Evolutionary conservation across 1,140 invertebrate genomes (phyloP).

Genomic region (Wasmannia auropunctata): DNA sequence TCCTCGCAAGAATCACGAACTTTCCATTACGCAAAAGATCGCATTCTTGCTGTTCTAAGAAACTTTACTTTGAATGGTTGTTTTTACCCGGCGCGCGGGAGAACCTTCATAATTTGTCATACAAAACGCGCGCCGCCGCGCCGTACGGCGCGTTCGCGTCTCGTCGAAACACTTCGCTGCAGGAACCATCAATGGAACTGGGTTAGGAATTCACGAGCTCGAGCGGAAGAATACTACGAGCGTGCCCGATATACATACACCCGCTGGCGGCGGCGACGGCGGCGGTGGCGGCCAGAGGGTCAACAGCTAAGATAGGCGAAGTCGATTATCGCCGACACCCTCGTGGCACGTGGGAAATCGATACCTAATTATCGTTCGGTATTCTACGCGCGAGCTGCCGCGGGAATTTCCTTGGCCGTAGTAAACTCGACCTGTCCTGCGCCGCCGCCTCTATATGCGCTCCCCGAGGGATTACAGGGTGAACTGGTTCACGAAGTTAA

Average conservation of each 20-base stretch:
- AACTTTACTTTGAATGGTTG: slow-evolving; percentile 12
- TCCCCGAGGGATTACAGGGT: slow-evolving; percentile 38
- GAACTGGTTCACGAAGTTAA: slow-evolving; percentile 58
- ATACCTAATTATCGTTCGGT: slow-evolving; percentile 61
- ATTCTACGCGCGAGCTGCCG: slow-evolving; percentile 53
- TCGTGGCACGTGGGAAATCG: slow-evolving; percentile 50
- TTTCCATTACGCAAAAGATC: neutral
- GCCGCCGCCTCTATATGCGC: slow-evolving; percentile 11
- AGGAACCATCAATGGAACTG: slow-evolving; percentile 42
- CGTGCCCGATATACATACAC: neutral
- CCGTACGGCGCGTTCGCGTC: neutral
- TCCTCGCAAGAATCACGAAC: slow-evolving; percentile 24
- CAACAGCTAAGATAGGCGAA: slow-evolving; percentile 50
- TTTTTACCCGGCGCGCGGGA: neutral
- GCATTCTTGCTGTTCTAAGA: slow-evolving; percentile 2
- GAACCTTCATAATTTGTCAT: slow-evolving; percentile 38
- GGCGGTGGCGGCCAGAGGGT: slow-evolving; percentile 1
- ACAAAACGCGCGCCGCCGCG: neutral
- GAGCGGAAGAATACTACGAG: slow-evolving; percentile 15
- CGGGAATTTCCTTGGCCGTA: slow-evolving; percentile 52
- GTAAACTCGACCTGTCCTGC: slow-evolving; percentile 41
- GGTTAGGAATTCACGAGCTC: slow-evolving; percentile 18
- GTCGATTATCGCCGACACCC: slow-evolving; percentile 56
- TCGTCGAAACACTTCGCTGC: slow-evolving; percentile 14
- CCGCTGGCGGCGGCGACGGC: neutral